These are phyloP conservation scores for Pogonomyrmex californicus DNA, from an alignment of 1,140 invertebrate species.

Conservation along the genomic window DNA sequence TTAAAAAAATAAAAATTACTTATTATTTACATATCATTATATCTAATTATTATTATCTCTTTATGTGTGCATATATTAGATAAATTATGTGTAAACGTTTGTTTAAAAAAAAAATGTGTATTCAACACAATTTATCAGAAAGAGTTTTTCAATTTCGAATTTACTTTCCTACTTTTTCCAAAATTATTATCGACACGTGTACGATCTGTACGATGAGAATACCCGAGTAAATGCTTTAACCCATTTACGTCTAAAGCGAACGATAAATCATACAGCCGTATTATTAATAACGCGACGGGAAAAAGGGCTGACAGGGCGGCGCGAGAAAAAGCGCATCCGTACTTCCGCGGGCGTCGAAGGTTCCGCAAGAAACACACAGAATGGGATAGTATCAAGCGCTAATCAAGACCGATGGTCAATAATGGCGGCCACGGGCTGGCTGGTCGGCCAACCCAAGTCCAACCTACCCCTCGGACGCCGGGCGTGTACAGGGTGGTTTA, in stretches of 20 bases:
- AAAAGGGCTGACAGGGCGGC: conserved; percentile 3
- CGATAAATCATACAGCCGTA: conserved; percentile 40
- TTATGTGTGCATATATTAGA: neutral
- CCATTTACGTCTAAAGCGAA: conserved; percentile 36
- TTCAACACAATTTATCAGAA: neutral
- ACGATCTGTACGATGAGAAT: neutral
- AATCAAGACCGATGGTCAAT: conserved; percentile 80
- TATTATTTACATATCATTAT: neutral
- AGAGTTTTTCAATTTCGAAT: neutral
- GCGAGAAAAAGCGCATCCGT: conserved; percentile 27
- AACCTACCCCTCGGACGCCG: conserved; percentile 70
- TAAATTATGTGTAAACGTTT: neutral
- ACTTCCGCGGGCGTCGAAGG: conserved; percentile 49
- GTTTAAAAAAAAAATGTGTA: neutral
- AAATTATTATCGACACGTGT: conserved; percentile 6
- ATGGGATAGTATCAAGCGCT: conserved; percentile 64
- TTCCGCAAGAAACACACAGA: conserved; percentile 54
- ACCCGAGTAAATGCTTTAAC: conserved; percentile 11
- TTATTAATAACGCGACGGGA: conserved; percentile 45
- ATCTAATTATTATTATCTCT: neutral
- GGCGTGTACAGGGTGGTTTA: conserved; percentile 72
- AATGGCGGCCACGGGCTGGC: conserved; percentile 77
- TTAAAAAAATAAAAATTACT: neutral
- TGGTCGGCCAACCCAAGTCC: conserved; percentile 66
- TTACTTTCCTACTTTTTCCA: neutral